These are phyloP conservation scores for Holothuria leucospilota DNA, from an alignment of 53 echinoderm and acorn worm species.

Conservation along the genomic window DNA sequence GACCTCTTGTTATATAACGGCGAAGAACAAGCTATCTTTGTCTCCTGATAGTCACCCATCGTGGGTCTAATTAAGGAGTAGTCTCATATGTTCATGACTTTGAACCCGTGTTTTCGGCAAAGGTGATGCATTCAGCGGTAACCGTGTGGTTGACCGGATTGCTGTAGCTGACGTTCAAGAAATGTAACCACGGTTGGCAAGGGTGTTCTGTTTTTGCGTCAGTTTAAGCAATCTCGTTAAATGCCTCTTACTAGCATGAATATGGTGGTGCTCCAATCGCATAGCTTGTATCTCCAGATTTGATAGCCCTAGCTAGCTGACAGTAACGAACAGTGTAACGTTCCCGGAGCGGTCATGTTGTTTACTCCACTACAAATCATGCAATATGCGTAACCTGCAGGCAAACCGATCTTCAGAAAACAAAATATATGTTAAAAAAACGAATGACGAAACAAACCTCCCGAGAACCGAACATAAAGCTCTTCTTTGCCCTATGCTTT, in stretches of 20 bases:
- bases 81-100: not conserved
- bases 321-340: not conserved
- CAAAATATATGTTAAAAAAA: too few relatives aligned
- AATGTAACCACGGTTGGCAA: not conserved
- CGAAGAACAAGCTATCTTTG: slow-evolving; percentile 54
- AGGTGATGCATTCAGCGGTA: slow-evolving; percentile 19
- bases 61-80: slow-evolving; percentile 48
- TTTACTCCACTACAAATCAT: too few relatives aligned
- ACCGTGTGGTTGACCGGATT: not conserved
- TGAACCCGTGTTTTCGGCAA: not conserved
- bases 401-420: too few relatives aligned
- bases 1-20: slow-evolving; percentile 55
- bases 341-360: not conserved
- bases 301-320: not conserved
- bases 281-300: not conserved
- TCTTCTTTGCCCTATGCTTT: too few relatives aligned
- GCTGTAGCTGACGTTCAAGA: not conserved
- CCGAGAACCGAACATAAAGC: too few relatives aligned
- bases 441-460: too few relatives aligned
- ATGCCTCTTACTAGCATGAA: not conserved
- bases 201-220: slow-evolving; percentile 1
- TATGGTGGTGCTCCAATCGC: not conserved
- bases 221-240: not conserved
- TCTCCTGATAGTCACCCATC: slow-evolving; percentile 52
- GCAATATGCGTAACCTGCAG: too few relatives aligned